Evolutionary conservation across 2,888 invertebrate species (phyloP), one percentile per base, ranked within the genome.

Genomic region (Cheilosia grossa): DNA sequence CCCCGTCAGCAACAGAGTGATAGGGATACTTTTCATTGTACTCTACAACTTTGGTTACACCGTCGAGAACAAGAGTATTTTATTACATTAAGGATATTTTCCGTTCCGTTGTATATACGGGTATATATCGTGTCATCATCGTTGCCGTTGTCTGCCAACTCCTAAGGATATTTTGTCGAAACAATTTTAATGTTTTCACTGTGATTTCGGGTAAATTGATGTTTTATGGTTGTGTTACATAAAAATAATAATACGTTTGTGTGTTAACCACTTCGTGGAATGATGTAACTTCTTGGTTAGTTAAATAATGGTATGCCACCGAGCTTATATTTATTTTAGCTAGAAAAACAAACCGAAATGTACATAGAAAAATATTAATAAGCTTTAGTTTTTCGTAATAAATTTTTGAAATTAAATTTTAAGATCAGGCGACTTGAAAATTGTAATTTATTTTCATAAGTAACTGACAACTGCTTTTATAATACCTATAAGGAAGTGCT

Each of bases 101-200:
- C 19, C 33, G 37, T 54, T 49, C 63, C 56, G 67, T 74, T 44
- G 58, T 15, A 9, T 30, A 30, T 2, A 9, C 9, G 30, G 2
- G 44, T 17, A n/a, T 61, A 33, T 56, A 17, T 61, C 24, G 42
- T 67, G 37, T 66, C 10, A 17, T 40, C 54, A 44, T 24, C 24
- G 58, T 67, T 24, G 51, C 24, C n/a, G 47, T 47, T 33, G 61
- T 15, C 56, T 27, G 27, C 56, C 30, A 44, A 21, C 56, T 27
- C 37, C 44, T 51, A 47, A 53, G 67, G 67, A 73, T 53, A 82
- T 74, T 74, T 74, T 69, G 67, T 78, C 61, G 82, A 82, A 67
- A 59, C 13, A 56, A 78, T 67, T 73, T 67, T 56, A 56, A 66
- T 58, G 63, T 67, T 56, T 21, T 21, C 21, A 53, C 21, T 44